These are phyloP conservation scores for Leptopterna dolabrata DNA, from an alignment of 2,888 invertebrate species.

Conservation along the genomic window DNA sequence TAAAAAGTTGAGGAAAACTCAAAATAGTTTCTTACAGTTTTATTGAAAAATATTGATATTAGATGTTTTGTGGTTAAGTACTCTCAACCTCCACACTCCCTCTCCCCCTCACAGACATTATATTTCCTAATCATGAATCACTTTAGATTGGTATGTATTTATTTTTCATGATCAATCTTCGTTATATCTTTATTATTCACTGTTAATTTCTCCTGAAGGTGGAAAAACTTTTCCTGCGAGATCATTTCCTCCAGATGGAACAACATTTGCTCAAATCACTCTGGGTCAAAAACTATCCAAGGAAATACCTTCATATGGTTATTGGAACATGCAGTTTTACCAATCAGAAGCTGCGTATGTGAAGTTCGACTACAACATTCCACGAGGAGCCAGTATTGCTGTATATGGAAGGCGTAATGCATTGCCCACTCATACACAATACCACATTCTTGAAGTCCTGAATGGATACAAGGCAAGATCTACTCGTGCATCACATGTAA, in stretches of 20 bases:
- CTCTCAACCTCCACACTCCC: too few species aligned
- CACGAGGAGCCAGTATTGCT: conserved; percentile 91
- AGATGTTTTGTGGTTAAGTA: too few species aligned
- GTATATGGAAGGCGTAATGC: conserved; percentile 95
- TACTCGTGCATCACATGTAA: conserved; percentile 87
- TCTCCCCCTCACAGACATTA: too few species aligned
- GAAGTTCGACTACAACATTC: conserved; percentile 93
- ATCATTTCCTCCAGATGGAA: conserved; percentile 92
- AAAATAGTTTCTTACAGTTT: too few species aligned
- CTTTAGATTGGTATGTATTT: not conserved
- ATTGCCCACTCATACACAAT: conserved; percentile 94
- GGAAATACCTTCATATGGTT: conserved; percentile 92
- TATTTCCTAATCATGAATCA: too few species aligned
- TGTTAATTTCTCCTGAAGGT: conserved; percentile 69
- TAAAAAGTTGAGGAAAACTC: too few species aligned
- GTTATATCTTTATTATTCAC: not conserved
- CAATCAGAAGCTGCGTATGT: conserved; percentile 94
- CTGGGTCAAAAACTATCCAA: conserved; percentile 88
- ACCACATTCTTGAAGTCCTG: conserved; percentile 93
- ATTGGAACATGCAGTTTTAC: conserved; percentile 98
- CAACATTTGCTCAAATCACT: conserved; percentile 89
- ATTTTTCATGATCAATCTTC: not conserved
- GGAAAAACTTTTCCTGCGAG: conserved; percentile 89
- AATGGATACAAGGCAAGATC: conserved; percentile 90
- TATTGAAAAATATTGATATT: too few species aligned